Percentiles rank a stretch among this genome's conserved stretches.
These are phyloP conservation scores for Leucosticte australis DNA, from an alignment of 2,113 vertebrate species.

Conservation along the genomic window DNA sequence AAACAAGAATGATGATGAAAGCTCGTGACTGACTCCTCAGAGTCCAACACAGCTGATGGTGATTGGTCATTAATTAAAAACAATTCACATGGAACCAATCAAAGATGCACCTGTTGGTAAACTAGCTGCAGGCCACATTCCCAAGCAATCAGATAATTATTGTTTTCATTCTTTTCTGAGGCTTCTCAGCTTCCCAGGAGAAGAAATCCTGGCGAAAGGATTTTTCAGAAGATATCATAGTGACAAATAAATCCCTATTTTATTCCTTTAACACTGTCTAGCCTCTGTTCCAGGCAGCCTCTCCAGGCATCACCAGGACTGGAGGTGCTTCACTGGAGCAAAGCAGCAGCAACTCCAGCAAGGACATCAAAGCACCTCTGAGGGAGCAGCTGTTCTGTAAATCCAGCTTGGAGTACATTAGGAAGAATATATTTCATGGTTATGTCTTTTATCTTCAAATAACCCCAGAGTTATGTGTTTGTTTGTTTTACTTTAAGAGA, in stretches of 20 bases:
- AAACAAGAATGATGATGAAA: no score
- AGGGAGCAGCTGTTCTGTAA: background rate
- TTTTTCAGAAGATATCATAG: no score
- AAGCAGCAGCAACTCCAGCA: background rate
- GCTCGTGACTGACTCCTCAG: no score
- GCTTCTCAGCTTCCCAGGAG: no score
- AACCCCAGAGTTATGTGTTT: background rate
- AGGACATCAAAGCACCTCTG: rapidly evolving
- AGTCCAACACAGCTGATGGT: no score
- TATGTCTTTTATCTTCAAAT: background rate
- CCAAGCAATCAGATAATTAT: no score
- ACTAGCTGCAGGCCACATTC: no score
- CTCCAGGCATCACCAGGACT: background rate
- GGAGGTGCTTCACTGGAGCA: background rate
- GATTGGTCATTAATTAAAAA: no score
- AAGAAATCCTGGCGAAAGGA: no score
- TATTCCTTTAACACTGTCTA: background rate
- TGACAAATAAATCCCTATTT: background rate
- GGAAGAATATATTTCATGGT: background rate
- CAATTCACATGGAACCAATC: no score
- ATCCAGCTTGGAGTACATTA: background rate
- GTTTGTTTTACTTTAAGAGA: background rate
- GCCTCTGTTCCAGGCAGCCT: background rate
- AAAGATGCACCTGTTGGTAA: no score
- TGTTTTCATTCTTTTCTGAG: no score